phyloP scores from a whole-genome alignment of 2,113 vertebrate species.

The Seriola dumerili region DNA sequence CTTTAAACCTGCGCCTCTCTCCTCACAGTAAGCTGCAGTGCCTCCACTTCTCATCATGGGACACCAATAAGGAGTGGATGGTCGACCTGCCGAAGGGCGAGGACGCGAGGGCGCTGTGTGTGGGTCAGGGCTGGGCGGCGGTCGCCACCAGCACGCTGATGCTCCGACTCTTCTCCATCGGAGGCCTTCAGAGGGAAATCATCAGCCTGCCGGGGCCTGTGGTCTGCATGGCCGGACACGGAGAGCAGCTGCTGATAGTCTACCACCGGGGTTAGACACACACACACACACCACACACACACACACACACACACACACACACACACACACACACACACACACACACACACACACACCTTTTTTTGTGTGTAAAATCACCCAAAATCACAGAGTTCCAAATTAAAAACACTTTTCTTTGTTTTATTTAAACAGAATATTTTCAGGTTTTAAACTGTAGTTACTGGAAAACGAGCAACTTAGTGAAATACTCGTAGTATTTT shows the following conservation, averaged over 20 bases:
- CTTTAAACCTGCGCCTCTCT: background rate
- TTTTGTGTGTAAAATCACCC: too few species aligned
- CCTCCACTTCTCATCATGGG: slow-evolving; percentile 96
- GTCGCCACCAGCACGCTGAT: slow-evolving; percentile 89
- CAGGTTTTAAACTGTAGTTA: too few species aligned
- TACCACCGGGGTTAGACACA: slow-evolving; percentile 90
- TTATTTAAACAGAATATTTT: too few species aligned
- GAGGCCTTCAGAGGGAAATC: slow-evolving; percentile 93
- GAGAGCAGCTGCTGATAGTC: slow-evolving; percentile 91
- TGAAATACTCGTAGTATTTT: too few species aligned
- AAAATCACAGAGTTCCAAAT: too few species aligned
- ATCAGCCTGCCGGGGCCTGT: slow-evolving; percentile 92
- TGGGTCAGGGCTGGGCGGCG: slow-evolving; percentile 94
- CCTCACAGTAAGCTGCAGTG: slow-evolving; percentile 93
- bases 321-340: too few species aligned
- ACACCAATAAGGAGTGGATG: slow-evolving; percentile 97
- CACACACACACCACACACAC: background rate
- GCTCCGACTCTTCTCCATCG: slow-evolving; percentile 90
- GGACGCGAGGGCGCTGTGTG: slow-evolving; percentile 89
- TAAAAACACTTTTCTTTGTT: too few species aligned
- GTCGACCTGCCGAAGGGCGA: slow-evolving; percentile 92
- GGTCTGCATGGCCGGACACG: slow-evolving; percentile 92
- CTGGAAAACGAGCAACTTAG: too few species aligned
- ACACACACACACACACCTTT: too few species aligned
- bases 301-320: too few species aligned